These are phyloP conservation scores for Mirza zaza DNA, from an alignment of 2,113 vertebrate species.

Conservation along the genomic window DNA sequence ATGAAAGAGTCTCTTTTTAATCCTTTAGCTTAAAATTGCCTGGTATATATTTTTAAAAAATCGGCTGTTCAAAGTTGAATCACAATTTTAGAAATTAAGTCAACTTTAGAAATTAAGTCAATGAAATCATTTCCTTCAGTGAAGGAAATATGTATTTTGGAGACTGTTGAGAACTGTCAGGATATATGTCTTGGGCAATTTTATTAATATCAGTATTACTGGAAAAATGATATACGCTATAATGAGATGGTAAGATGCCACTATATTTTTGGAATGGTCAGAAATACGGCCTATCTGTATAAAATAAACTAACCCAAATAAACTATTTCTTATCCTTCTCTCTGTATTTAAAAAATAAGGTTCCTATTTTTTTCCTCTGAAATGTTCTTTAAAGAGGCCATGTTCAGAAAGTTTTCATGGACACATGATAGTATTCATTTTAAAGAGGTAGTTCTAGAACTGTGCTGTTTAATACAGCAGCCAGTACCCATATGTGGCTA, in stretches of 20 bases:
- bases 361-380: background rate
- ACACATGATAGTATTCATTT: background rate
- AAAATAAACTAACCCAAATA: background rate
- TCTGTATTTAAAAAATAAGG: background rate
- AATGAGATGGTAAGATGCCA: background rate
- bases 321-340: background rate
- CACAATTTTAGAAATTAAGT: background rate
- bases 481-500: background rate
- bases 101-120: background rate
- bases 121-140: background rate
- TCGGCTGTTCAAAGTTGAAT: background rate
- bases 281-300: background rate
- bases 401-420: background rate
- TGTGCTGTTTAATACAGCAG: background rate
- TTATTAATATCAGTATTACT: background rate
- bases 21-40: background rate
- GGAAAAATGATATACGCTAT: background rate
- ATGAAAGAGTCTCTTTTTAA: background rate
- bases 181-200: background rate
- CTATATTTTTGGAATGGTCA: background rate
- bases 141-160: background rate
- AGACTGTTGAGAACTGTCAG: background rate
- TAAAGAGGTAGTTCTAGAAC: conserved; percentile 13
- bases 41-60: background rate
- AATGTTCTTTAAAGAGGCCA: background rate